Evolutionary conservation across 2,113 vertebrate genomes (phyloP).

Genomic region (Machaerirhynchus nigripectus): DNA sequence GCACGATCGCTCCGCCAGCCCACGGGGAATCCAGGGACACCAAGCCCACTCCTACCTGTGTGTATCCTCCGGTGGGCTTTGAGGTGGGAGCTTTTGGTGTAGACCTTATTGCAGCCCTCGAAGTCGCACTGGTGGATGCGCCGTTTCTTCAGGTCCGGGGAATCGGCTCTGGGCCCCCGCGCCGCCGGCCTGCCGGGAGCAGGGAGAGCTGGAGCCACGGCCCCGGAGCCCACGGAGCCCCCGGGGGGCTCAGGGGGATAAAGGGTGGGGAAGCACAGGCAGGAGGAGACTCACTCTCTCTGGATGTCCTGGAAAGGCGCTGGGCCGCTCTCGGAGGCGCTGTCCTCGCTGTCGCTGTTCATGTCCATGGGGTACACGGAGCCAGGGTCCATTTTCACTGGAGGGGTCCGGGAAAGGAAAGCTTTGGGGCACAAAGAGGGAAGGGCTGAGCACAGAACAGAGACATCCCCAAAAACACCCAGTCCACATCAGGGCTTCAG

Average conservation of each 20-base stretch:
- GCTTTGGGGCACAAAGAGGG: neutral
- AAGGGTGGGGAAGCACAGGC: neutral
- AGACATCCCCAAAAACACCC: fast-evolving
- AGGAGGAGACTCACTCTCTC: constrained; percentile 67
- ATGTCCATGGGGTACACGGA: constrained; percentile 74
- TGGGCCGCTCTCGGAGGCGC: constrained; percentile 57
- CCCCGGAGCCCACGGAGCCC: fast-evolving
- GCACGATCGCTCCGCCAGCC: fast-evolving
- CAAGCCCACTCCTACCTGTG: constrained; percentile 77
- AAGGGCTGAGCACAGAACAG: neutral
- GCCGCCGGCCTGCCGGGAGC: neutral
- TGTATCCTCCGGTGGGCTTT: constrained; percentile 96
- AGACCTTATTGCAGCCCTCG: constrained; percentile 95
- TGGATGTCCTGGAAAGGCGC: constrained; percentile 67
- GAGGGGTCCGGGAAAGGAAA: constrained; percentile 39
- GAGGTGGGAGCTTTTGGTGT: constrained; percentile 97
- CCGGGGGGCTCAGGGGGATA: neutral
- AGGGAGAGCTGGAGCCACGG: neutral
- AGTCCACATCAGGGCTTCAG: fast-evolving
- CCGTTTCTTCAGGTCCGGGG: constrained; percentile 88
- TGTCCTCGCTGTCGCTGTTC: constrained; percentile 76
- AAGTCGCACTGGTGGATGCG: constrained; percentile 97
- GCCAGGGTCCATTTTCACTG: constrained; percentile 73
- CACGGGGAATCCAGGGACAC: fast-evolving
- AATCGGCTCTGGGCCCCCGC: constrained; percentile 59